A percentile compares a stretch with the other conserved stretches of the same genome.
These are phyloP conservation scores for Anguilla marmorata DNA, from an alignment of 2,797 vertebrate genomes.

Conservation along the genomic window DNA sequence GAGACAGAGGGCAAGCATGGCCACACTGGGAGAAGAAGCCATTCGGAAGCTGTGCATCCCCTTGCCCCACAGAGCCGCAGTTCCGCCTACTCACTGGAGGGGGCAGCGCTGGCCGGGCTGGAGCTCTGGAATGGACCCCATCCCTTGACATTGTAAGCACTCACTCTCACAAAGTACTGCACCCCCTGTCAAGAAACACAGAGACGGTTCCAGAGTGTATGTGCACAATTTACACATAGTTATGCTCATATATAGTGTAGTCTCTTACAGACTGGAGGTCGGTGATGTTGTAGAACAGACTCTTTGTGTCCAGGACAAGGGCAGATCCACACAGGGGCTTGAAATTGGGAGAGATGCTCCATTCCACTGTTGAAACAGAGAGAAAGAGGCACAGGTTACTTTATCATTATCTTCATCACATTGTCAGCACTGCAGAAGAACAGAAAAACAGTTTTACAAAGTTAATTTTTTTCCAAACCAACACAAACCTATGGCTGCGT, in stretches of 20 bases:
- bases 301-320: conserved; percentile 67
- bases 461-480: not conserved
- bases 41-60: not conserved
- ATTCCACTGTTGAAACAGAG: conserved; percentile 68
- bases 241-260: not conserved
- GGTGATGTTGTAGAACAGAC: conserved; percentile 61
- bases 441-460: not conserved
- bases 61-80: conserved; percentile 31
- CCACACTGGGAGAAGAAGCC: not conserved
- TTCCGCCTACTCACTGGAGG: conserved; percentile 73
- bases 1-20: conserved; percentile 26
- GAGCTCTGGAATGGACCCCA: conserved; percentile 70
- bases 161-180: conserved; percentile 70
- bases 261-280: conserved; percentile 66
- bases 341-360: conserved; percentile 68
- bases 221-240: conserved; percentile 42
- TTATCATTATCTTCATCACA: conserved; percentile 10
- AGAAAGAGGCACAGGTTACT: conserved; percentile 48
- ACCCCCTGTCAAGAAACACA: conserved; percentile 60
- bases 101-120: conserved; percentile 66
- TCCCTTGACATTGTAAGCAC: conserved; percentile 73
- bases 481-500: not conserved
- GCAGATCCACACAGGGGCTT: conserved; percentile 63
- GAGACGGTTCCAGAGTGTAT: conserved; percentile 40
- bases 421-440: not conserved